Conservation (phyloP, 2,797 vertebrate genomes). For the Alauda arvensis region DNA sequence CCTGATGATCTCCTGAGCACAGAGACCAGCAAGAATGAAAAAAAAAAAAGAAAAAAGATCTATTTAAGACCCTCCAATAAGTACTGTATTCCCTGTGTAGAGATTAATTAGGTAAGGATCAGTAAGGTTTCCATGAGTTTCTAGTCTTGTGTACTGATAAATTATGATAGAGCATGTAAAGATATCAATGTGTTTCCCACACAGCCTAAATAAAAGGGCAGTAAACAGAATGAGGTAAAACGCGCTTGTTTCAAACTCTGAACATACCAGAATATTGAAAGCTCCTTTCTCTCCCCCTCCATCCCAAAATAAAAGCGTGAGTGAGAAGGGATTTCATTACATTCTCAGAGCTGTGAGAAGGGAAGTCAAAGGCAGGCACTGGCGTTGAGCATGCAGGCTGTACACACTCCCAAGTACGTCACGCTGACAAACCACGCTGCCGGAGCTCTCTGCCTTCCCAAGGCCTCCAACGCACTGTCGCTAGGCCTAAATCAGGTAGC, state of each 20-base stretch:
- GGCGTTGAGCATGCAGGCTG: constrained; percentile 56
- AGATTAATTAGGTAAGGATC: constrained; percentile 56
- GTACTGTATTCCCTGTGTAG: constrained; percentile 26
- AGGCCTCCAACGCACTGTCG: constrained; percentile 60
- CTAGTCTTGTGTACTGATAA: constrained; percentile 49
- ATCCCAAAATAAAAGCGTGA: constrained; percentile 39
- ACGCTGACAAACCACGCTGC: constrained; percentile 54
- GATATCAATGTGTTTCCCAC: constrained; percentile 18
- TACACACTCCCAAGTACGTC: constrained; percentile 54
- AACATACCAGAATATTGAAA: neutral
- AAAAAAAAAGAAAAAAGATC: neutral
- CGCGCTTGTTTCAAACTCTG: neutral
- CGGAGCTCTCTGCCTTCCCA: constrained; percentile 58
- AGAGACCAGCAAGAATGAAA: neutral
- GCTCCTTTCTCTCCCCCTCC: constrained; percentile 24
- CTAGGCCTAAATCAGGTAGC: constrained; percentile 28
- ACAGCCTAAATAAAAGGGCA: neutral
- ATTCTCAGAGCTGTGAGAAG: constrained; percentile 49
- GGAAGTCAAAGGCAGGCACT: constrained; percentile 48
- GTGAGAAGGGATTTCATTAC: constrained; percentile 50
- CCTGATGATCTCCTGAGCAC: constrained; percentile 14
- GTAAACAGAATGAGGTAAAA: neutral
- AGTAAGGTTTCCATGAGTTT: constrained; percentile 22
- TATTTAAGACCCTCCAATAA: constrained; percentile 23
- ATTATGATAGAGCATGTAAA: constrained; percentile 11